These are phyloP conservation scores for Agonopterix heracliana DNA, from an alignment of 2,888 invertebrate genomes.

Conservation along the genomic window DNA sequence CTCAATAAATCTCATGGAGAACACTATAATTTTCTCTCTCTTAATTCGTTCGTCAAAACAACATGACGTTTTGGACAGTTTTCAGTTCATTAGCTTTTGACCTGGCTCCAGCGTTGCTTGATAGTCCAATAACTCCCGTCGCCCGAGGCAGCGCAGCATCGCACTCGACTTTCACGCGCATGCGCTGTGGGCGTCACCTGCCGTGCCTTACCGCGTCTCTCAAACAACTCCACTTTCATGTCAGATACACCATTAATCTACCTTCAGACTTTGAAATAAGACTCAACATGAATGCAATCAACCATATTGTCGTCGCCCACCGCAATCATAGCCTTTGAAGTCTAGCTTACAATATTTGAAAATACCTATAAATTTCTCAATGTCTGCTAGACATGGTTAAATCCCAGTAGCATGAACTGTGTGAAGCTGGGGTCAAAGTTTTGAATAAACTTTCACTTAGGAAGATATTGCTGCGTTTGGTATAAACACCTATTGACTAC, in stretches of 20 bases:
- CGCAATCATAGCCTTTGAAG: background rate
- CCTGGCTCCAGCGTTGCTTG: constrained; percentile 12
- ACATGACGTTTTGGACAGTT: too few relatives aligned
- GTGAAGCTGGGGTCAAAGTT: too few relatives aligned
- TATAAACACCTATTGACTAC: too few relatives aligned
- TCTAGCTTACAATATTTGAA: background rate
- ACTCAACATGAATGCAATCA: background rate
- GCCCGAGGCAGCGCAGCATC: constrained; percentile 9
- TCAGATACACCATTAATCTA: background rate
- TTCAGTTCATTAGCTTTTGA: constrained; percentile 22
- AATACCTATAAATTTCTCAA: too few relatives aligned
- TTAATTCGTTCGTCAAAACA: too few relatives aligned
- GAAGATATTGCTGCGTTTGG: too few relatives aligned
- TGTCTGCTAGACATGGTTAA: too few relatives aligned
- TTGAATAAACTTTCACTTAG: too few relatives aligned
- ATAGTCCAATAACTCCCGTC: constrained; percentile 24
- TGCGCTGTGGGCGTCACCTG: constrained; percentile 52
- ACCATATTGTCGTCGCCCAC: constrained; percentile 1
- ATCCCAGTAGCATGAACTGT: too few relatives aligned
- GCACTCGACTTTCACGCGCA: constrained; percentile 44
- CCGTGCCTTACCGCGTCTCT: constrained; percentile 33
- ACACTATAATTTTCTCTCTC: too few relatives aligned
- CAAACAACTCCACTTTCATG: constrained; percentile 2
- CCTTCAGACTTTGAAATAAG: background rate
- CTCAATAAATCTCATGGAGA: too few relatives aligned